Percentiles rank a stretch among this genome's conserved stretches.
These are phyloP conservation scores for Gavia stellata DNA, from an alignment of 2,113 vertebrate species.

Conservation along the genomic window DNA sequence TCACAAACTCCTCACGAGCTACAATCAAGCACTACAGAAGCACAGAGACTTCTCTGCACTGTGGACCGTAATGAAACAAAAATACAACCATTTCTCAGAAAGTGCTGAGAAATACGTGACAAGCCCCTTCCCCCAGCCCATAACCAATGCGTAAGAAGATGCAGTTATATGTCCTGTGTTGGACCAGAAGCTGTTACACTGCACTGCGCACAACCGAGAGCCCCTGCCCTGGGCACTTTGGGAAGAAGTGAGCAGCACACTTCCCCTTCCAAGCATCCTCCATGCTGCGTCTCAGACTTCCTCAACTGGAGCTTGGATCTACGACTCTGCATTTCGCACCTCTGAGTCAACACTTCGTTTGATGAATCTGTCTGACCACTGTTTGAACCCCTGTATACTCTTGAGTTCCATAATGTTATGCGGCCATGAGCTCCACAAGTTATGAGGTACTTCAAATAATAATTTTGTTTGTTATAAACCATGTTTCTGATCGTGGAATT, in stretches of 20 bases:
- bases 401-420: not conserved
- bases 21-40: not conserved
- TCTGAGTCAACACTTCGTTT: not conserved
- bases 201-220: not conserved
- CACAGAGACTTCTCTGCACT: not conserved
- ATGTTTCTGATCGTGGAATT: not conserved
- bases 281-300: not conserved
- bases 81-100: not conserved
- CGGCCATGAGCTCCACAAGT: not conserved
- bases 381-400: not conserved
- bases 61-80: not conserved
- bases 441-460: not conserved
- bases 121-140: not conserved
- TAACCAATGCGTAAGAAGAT: not conserved
- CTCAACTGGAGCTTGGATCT: not conserved
- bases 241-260: not conserved
- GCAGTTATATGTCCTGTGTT: not conserved
- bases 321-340: not conserved
- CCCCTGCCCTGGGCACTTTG: not conserved
- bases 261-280: not conserved
- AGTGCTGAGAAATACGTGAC: not conserved
- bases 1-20: not conserved
- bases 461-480: not conserved
- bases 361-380: accelerated
- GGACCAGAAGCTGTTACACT: not conserved